phyloP scores from a whole-genome alignment of 2,797 vertebrate genomes.

The Microhierax caerulescens region DNA sequence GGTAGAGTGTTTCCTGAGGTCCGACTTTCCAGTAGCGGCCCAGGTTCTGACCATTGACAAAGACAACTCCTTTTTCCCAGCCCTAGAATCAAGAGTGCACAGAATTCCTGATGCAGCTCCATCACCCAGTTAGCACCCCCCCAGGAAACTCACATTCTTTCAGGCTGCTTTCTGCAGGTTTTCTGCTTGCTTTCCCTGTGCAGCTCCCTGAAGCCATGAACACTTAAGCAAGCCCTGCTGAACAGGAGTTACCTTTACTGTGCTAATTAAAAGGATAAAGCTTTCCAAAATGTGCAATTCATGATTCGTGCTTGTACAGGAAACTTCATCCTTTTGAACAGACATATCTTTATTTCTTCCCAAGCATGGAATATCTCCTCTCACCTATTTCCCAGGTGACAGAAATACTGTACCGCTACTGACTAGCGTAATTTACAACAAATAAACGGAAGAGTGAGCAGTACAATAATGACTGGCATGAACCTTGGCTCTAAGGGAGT shows the following conservation, averaged over 20 bases:
- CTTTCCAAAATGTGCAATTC: neutral
- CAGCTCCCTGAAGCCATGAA: neutral
- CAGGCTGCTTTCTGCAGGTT: neutral
- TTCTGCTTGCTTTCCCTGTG: neutral
- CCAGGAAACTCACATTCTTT: neutral
- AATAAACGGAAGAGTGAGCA: neutral
- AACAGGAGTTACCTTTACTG: neutral
- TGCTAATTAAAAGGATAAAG: neutral
- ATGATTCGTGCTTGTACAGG: neutral
- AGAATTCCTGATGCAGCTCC: neutral
- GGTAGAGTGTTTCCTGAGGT: conserved; percentile 91
- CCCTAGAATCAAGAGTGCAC: conserved; percentile 70
- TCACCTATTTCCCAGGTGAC: neutral
- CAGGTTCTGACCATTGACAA: conserved; percentile 89
- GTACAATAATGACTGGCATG: neutral
- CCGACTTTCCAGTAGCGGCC: conserved; percentile 95
- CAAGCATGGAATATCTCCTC: neutral
- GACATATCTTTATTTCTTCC: neutral
- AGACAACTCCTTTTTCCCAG: conserved; percentile 93
- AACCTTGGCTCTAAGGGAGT: neutral
- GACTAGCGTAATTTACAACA: neutral
- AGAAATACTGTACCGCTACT: neutral
- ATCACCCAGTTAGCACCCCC: neutral
- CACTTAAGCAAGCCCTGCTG: neutral
- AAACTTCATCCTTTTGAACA: neutral